Conservation (phyloP, 2,797 vertebrate genomes). For the Sebastes cheni region DNA sequence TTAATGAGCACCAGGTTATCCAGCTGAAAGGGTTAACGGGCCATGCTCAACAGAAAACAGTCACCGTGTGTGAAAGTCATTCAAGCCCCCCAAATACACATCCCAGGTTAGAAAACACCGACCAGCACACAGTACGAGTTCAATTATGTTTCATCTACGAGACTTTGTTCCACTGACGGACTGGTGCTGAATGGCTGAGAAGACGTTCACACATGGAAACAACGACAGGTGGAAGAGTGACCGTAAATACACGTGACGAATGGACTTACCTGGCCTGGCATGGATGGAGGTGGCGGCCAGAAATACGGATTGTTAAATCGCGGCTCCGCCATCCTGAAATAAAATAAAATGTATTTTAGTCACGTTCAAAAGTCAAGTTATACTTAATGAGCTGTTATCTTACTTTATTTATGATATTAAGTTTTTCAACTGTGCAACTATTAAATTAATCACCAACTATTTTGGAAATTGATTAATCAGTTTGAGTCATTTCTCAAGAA, state of each 20-base stretch:
- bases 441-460: too few species aligned
- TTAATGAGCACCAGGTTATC: conserved; percentile 99
- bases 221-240: conserved; percentile 17
- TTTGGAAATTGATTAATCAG: too few species aligned
- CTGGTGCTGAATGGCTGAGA: conserved; percentile 44
- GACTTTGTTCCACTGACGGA: neutral
- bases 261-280: conserved; percentile 95
- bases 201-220: conserved; percentile 73
- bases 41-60: conserved; percentile 81
- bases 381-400: neutral
- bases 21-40: conserved; percentile 86
- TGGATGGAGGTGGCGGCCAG: conserved; percentile 96
- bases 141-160: neutral
- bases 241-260: neutral
- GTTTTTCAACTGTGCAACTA: neutral
- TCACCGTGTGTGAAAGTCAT: conserved; percentile 71
- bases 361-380: neutral
- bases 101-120: conserved; percentile 7
- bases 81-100: conserved; percentile 25
- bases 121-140: neutral
- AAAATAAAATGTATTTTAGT: conserved; percentile 1
- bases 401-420: neutral
- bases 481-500: too few species aligned
- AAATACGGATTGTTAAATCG: conserved; percentile 99
- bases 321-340: conserved; percentile 96